Evolutionary conservation across 2,888 invertebrate genomes (phyloP).

Genomic region (Strigamia maritima): DNA sequence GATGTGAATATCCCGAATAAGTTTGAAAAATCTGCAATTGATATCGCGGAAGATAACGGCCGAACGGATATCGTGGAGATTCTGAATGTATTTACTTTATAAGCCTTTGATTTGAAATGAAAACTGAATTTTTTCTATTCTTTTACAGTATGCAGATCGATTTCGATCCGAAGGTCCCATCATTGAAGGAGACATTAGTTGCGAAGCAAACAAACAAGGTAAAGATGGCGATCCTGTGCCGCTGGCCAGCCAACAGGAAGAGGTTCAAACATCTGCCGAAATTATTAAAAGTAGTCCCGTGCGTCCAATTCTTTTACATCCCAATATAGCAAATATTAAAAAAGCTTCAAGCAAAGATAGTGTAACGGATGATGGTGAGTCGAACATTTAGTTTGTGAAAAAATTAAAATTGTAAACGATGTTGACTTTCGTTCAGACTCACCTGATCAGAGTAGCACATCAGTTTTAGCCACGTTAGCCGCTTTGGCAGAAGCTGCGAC

Average conservation of each 20-base stretch:
- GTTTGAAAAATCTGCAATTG: conserved; percentile 68
- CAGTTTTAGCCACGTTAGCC: conserved; percentile 54
- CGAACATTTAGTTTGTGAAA: neutral
- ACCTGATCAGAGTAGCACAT: conserved; percentile 51
- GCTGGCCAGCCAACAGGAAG: conserved; percentile 36
- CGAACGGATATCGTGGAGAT: conserved; percentile 53
- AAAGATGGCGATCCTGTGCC: conserved; percentile 16
- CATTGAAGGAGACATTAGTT: neutral
- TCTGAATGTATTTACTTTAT: conserved; percentile 46
- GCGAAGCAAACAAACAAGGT: conserved; percentile 11
- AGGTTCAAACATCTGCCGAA: conserved; percentile 31
- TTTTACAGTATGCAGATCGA: conserved; percentile 26
- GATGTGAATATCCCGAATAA: conserved; percentile 66
- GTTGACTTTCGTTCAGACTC: conserved; percentile 42
- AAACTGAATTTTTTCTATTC: neutral
- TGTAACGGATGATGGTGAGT: conserved; percentile 33
- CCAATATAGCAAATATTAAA: conserved; percentile 37
- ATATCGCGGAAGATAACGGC: conserved; percentile 66
- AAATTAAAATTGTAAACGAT: neutral
- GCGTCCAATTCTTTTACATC: conserved; percentile 40
- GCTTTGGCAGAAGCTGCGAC: conserved; percentile 54
- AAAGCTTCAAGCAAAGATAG: conserved; percentile 13
- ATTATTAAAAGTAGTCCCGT: conserved; percentile 24
- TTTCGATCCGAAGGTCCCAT: conserved; percentile 31
- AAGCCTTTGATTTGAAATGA: neutral